Percentiles rank a stretch among this genome's conserved stretches.
These are phyloP conservation scores for Gymnosoma rotundatum DNA, from an alignment of 2,888 invertebrate species.

Conservation along the genomic window DNA sequence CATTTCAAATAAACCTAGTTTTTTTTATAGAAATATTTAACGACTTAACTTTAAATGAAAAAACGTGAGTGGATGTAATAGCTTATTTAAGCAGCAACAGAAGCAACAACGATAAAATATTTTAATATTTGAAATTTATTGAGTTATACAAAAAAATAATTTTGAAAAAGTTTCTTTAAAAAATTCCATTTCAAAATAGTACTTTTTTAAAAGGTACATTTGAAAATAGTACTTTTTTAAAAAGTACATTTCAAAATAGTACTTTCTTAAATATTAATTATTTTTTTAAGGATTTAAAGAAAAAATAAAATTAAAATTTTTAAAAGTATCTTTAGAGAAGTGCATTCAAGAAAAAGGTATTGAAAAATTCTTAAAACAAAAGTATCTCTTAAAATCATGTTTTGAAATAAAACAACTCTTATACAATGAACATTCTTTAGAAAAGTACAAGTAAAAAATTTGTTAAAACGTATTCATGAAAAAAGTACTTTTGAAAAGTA, in stretches of 20 bases:
- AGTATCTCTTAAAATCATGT: background rate
- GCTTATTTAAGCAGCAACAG: background rate
- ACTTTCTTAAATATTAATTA: no score
- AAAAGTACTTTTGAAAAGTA: background rate
- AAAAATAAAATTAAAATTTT: no score
- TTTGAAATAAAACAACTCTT: background rate
- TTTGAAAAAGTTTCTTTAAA: no score
- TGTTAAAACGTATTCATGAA: background rate
- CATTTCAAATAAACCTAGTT: conserved; percentile 33
- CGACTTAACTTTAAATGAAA: conserved; percentile 15
- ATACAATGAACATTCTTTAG: background rate
- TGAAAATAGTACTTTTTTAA: background rate
- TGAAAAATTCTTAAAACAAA: background rate
- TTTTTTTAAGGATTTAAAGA: no score
- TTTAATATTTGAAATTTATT: no score
- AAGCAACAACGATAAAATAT: no score
- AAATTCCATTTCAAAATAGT: no score
- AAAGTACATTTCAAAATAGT: background rate
- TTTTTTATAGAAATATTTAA: background rate
- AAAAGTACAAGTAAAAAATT: background rate
- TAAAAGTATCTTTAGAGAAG: background rate
- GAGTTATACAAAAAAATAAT: no score
- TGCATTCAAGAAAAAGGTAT: background rate
- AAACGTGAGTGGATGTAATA: conserved; percentile 18
- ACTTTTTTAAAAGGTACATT: background rate